These are phyloP conservation scores for Euborellia annulipes DNA, from an alignment of 1,140 invertebrate genomes.

Conservation along the genomic window DNA sequence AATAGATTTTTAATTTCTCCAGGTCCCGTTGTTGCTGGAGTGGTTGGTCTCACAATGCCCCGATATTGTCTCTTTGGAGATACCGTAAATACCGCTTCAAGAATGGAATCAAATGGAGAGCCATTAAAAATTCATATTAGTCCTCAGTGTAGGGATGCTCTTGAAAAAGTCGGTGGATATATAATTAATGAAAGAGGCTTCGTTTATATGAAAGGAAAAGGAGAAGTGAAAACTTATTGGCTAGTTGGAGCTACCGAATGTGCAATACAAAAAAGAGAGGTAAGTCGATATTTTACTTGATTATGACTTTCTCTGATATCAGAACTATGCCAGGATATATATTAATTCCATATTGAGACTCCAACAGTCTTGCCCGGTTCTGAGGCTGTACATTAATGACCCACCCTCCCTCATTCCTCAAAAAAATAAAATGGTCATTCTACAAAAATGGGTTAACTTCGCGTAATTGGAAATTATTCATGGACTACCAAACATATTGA, in stretches of 20 bases:
- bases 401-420: too few species aligned
- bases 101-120: constrained; percentile 90
- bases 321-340: too few species aligned
- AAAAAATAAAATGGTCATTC: too few species aligned
- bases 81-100: constrained; percentile 82
- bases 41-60: constrained; percentile 94
- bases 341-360: too few species aligned
- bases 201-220: constrained; percentile 83
- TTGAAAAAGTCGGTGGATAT: constrained; percentile 80
- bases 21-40: constrained; percentile 83
- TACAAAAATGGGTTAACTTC: too few species aligned
- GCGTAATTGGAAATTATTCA: too few species aligned
- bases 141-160: constrained; percentile 56
- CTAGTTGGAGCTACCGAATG: constrained; percentile 65
- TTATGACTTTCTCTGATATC: too few species aligned
- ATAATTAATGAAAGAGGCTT: constrained; percentile 66
- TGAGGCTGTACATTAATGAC: too few species aligned
- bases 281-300: too few species aligned
- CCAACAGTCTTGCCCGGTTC: too few species aligned
- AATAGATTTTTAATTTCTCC: not conserved
- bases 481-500: too few species aligned
- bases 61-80: constrained; percentile 90
- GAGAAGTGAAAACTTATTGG: constrained; percentile 74
- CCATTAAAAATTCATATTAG: constrained; percentile 86
- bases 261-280: constrained; percentile 64